Conservation (phyloP, 2,113 vertebrate species). For the Lepisosteus oculatus region DNA sequence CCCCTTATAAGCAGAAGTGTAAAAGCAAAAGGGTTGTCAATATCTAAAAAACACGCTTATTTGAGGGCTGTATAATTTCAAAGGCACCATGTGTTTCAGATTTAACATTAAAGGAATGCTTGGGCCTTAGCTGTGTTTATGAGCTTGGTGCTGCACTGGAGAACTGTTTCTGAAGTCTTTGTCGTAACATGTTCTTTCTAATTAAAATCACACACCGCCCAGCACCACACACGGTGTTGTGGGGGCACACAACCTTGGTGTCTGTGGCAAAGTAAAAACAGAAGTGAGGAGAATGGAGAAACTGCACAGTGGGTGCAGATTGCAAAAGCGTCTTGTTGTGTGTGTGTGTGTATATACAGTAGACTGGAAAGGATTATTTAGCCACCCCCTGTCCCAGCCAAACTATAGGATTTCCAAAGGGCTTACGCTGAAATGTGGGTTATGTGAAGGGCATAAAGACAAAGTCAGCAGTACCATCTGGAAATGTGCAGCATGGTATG, state of each 20-base stretch:
- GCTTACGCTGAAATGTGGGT: slow-evolving; percentile 7
- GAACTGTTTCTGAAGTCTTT: slow-evolving; percentile 16
- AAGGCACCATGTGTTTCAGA: slow-evolving; percentile 42
- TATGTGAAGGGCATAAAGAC: slow-evolving; percentile 11
- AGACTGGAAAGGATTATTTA: slow-evolving; percentile 1
- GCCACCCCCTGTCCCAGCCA: neutral
- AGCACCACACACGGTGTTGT: slow-evolving; percentile 24
- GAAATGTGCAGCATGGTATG: slow-evolving; percentile 35
- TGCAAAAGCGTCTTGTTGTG: neutral
- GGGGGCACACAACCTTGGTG: slow-evolving; percentile 6
- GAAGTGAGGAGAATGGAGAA: no score
- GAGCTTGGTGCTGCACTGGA: slow-evolving; percentile 8
- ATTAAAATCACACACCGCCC: slow-evolving; percentile 21
- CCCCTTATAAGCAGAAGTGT: no score
- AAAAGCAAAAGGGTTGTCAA: no score
- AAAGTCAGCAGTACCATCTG: slow-evolving; percentile 27
- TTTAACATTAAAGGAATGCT: slow-evolving; percentile 44
- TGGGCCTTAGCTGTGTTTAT: slow-evolving; percentile 15
- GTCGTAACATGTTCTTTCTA: slow-evolving; percentile 28
- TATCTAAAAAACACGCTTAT: neutral
- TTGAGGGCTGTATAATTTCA: slow-evolving; percentile 32
- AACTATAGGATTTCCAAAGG: slow-evolving; percentile 6
- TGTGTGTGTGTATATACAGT: neutral
- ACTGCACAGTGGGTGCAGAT: no score
- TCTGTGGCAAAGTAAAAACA: neutral